Evolutionary conservation across 2,888 invertebrate genomes (phyloP).

Genomic region (Pandemis corylana): DNA sequence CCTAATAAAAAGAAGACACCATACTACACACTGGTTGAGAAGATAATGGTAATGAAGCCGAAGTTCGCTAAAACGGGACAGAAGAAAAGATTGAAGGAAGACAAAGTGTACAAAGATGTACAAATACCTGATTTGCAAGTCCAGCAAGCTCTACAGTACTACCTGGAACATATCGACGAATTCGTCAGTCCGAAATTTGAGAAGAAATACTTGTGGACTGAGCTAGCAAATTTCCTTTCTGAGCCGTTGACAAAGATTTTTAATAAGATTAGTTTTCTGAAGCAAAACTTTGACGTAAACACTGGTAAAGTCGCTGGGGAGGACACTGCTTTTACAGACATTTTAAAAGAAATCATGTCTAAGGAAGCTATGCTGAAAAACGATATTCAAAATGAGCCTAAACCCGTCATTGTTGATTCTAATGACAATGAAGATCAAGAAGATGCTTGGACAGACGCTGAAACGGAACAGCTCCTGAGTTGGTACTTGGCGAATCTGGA

Average conservation of each 20-base stretch:
- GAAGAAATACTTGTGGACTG: slow-evolving; percentile 73
- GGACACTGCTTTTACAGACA: slow-evolving; percentile 51
- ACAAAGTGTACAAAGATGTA: slow-evolving; percentile 62
- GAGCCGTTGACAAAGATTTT: slow-evolving; percentile 67
- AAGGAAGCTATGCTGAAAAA: slow-evolving; percentile 62
- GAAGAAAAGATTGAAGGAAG: slow-evolving; percentile 53
- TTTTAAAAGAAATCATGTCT: slow-evolving; percentile 61
- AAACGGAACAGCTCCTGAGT: slow-evolving; percentile 64
- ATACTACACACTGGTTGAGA: slow-evolving; percentile 61
- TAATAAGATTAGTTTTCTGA: slow-evolving; percentile 73
- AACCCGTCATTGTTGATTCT: slow-evolving; percentile 49
- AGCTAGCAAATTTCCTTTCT: slow-evolving; percentile 62
- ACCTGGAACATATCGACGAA: slow-evolving; percentile 71
- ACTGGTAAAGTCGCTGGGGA: slow-evolving; percentile 52
- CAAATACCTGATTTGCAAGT: slow-evolving; percentile 63
- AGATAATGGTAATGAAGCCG: slow-evolving; percentile 63
- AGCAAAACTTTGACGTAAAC: slow-evolving; percentile 61
- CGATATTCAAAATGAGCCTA: slow-evolving; percentile 54
- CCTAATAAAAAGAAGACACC: slow-evolving; percentile 49
- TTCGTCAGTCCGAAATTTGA: slow-evolving; percentile 72
- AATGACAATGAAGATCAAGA: slow-evolving; percentile 46
- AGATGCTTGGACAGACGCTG: slow-evolving; percentile 66
- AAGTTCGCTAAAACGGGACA: slow-evolving; percentile 58
- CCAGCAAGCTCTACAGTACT: slow-evolving; percentile 64
- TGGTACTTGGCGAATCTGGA: slow-evolving; percentile 78